These are phyloP conservation scores for Crotalus tigris DNA, from an alignment of 2,113 vertebrate genomes.

Conservation along the genomic window DNA sequence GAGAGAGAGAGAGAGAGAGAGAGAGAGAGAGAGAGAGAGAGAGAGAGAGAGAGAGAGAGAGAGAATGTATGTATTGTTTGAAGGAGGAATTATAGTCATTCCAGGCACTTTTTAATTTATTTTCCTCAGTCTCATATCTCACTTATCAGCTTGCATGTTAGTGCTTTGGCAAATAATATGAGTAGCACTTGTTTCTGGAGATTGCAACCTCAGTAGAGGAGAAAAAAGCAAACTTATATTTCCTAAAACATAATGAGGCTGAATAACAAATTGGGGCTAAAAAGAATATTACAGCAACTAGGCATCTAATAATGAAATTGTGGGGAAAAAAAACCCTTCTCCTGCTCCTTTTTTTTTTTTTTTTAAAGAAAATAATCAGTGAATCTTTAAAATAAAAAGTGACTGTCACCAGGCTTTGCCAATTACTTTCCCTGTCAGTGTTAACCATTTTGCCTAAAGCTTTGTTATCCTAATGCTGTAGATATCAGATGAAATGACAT, in stretches of 20 bases:
- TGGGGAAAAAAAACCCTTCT: background rate
- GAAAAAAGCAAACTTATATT: constrained; percentile 13
- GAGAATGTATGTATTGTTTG: background rate
- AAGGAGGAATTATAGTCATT: constrained; percentile 12
- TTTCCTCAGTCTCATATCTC: constrained; percentile 24
- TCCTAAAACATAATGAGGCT: background rate
- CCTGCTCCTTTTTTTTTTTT: background rate
- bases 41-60: background rate
- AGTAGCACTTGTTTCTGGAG: constrained; percentile 13
- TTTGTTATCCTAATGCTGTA: constrained; percentile 46
- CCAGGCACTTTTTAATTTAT: constrained; percentile 16
- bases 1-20: background rate
- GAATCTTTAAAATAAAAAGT: constrained; percentile 44
- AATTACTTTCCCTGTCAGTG: constrained; percentile 54
- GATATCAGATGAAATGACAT: constrained; percentile 57
- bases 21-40: background rate
- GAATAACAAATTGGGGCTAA: constrained; percentile 37
- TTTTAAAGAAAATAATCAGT: background rate
- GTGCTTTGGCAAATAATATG: constrained; percentile 33
- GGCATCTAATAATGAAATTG: constrained; percentile 24
- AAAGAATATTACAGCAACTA: constrained; percentile 32
- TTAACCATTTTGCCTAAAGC: constrained; percentile 60
- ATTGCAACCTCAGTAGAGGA: background rate
- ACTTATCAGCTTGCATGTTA: constrained; percentile 1
- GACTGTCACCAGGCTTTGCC: constrained; percentile 41